Percentiles rank a stretch among this genome's conserved stretches.
Conservation (phyloP, 2,113 vertebrate genomes). For the Anser brachyrhynchus region DNA sequence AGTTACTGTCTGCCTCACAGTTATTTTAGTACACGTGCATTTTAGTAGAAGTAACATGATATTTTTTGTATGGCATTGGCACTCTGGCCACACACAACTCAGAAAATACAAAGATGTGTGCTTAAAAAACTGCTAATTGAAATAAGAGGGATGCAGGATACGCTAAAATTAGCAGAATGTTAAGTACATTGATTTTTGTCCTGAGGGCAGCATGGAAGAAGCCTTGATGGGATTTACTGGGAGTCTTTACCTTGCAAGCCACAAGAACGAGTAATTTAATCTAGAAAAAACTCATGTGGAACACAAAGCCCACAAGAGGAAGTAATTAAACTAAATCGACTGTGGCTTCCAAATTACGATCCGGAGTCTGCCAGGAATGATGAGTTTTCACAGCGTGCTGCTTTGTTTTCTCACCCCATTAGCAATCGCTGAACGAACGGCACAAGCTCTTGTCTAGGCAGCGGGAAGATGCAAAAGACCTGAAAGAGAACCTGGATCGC, state of each 20-base stretch:
- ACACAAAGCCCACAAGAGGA: constrained; percentile 40
- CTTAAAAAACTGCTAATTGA: background rate
- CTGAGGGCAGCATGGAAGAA: background rate
- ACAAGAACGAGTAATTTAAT: constrained; percentile 32
- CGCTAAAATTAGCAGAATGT: background rate
- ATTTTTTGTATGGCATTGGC: background rate
- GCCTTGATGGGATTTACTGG: background rate
- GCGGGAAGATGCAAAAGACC: constrained; percentile 90
- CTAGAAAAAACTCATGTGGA: background rate
- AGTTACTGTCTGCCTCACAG: background rate
- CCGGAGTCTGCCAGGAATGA: background rate
- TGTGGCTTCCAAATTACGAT: constrained; percentile 42
- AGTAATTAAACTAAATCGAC: constrained; percentile 7
- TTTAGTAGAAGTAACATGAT: background rate
- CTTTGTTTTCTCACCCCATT: background rate
- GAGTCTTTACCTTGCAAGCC: constrained; percentile 6
- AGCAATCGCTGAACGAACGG: constrained; percentile 89
- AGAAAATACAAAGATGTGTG: background rate
- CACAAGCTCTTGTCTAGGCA: constrained; percentile 87
- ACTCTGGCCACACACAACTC: background rate
- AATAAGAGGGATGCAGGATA: background rate
- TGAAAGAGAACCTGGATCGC: constrained; percentile 92
- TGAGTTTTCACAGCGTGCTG: background rate
- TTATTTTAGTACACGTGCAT: fast-evolving
- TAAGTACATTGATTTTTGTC: background rate